Evolutionary conservation across 37 sponge, comb jelly and placozoan genomes (phyloP).

Genomic region (Cliona cf. orientalis): DNA sequence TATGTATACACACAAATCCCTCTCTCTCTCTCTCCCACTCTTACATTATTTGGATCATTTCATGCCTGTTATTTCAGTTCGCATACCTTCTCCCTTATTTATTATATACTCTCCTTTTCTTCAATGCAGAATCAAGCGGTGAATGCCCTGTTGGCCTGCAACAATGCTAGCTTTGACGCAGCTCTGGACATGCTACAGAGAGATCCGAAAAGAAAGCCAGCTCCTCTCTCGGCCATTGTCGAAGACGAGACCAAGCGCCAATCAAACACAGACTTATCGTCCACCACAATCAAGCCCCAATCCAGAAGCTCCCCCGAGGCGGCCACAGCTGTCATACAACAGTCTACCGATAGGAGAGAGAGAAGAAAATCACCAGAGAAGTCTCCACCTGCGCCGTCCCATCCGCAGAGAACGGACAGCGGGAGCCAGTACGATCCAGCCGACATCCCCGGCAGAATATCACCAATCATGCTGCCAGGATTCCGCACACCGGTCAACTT

Average conservation of each 20-base stretch:
- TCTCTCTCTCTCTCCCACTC: neutral
- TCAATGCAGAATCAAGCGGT: slow-evolving; percentile 50
- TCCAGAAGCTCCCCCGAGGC: neutral
- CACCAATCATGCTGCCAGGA: slow-evolving; percentile 41
- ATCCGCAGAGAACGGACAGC: slow-evolving; percentile 1
- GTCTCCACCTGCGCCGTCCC: neutral
- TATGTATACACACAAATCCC: neutral
- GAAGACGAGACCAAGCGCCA: slow-evolving; percentile 24
- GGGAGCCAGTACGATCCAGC: slow-evolving; percentile 1
- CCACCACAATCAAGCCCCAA: too few relatives aligned
- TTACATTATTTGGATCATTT: neutral
- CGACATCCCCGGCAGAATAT: slow-evolving; percentile 15
- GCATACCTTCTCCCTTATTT: neutral
- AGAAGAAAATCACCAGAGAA: slow-evolving; percentile 26
- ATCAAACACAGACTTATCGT: neutral
- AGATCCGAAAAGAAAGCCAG: slow-evolving; percentile 11
- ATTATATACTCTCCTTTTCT: neutral
- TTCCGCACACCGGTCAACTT: slow-evolving; percentile 43
- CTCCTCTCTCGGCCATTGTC: slow-evolving; percentile 19
- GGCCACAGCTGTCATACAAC: neutral
- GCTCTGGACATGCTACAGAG: slow-evolving; percentile 61
- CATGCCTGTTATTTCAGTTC: neutral
- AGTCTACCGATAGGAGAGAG: neutral
- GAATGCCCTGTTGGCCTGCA: slow-evolving; percentile 58
- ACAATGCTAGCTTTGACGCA: slow-evolving; percentile 61